phyloP scores from a whole-genome alignment of 2,888 invertebrate genomes.

The Zhengitettix transpicula region DNA sequence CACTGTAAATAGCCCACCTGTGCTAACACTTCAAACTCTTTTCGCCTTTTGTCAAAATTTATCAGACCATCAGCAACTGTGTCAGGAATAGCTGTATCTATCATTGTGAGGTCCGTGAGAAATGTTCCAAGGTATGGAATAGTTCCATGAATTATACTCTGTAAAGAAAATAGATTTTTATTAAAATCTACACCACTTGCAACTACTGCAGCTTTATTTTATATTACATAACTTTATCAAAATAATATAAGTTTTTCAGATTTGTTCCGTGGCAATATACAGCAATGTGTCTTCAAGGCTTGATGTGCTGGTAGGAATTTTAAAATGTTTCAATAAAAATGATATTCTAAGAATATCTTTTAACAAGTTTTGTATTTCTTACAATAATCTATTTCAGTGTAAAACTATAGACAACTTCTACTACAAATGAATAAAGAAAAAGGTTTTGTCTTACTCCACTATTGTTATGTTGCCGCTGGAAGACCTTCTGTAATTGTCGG shows the following conservation, averaged over 20 bases:
- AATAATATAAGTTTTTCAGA: too few relatives aligned
- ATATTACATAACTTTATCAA: too few relatives aligned
- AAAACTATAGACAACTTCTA: background rate
- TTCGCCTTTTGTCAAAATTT: slow-evolving; percentile 94
- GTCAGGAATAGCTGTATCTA: slow-evolving; percentile 90
- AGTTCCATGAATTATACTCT: slow-evolving; percentile 77
- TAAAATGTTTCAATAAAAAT: too few relatives aligned
- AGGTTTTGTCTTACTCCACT: slow-evolving; percentile 25
- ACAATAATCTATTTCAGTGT: background rate
- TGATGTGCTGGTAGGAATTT: too few relatives aligned
- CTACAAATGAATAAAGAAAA: background rate
- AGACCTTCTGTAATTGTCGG: slow-evolving; percentile 67
- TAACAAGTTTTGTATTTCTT: background rate
- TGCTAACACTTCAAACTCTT: slow-evolving; percentile 96
- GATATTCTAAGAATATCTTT: too few relatives aligned
- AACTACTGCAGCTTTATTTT: too few relatives aligned
- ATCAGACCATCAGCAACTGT: slow-evolving; percentile 65
- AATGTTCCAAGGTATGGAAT: slow-evolving; percentile 97
- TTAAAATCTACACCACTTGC: too few relatives aligned
- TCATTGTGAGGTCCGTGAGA: slow-evolving; percentile 95
- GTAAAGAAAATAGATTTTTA: slow-evolving; percentile 14
- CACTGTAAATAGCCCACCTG: slow-evolving; percentile 26
- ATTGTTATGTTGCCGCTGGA: slow-evolving; percentile 52
- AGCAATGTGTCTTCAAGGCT: too few relatives aligned
- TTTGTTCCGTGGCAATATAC: too few relatives aligned